These are phyloP conservation scores for Heliconius ismenius DNA, from an alignment of 2,888 invertebrate species.

Conservation along the genomic window DNA sequence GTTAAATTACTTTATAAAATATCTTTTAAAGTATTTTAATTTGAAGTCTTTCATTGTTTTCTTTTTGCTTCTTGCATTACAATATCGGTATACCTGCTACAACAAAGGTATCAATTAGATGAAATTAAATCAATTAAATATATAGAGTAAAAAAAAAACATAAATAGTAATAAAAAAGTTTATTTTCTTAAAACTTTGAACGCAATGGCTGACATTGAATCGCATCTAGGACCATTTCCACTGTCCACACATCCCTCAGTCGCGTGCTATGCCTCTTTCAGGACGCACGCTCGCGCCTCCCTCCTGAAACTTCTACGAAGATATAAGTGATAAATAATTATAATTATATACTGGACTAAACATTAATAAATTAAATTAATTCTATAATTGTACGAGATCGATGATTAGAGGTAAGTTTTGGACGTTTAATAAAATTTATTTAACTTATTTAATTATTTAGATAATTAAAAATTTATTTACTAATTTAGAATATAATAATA, in stretches of 20 bases:
- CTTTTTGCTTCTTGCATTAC: too few species aligned
- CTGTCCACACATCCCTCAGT: conserved; percentile 33
- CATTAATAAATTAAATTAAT: conserved; percentile 19
- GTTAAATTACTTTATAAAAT: too few species aligned
- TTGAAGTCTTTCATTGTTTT: too few species aligned
- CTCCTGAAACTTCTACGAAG: conserved; percentile 34
- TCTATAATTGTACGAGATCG: conserved; percentile 8
- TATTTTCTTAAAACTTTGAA: conserved; percentile 21
- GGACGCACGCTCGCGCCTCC: conserved; percentile 33
- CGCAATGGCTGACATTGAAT: conserved; percentile 20
- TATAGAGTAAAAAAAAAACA: neutral
- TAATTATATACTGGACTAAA: neutral
- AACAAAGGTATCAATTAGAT: neutral
- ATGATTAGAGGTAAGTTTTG: conserved; percentile 33
- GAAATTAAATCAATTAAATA: neutral
- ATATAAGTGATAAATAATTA: conserved; percentile 1
- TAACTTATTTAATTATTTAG: neutral
- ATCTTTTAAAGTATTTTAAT: too few species aligned
- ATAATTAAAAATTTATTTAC: neutral
- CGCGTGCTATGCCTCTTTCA: conserved; percentile 37
- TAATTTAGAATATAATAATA: neutral
- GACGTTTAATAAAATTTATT: neutral
- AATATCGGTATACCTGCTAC: neutral
- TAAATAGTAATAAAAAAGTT: conserved; percentile 4
- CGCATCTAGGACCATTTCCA: conserved; percentile 23